A percentile compares a stretch with the other conserved stretches of the same genome.
phyloP scores from a whole-genome alignment of 2,888 invertebrate genomes.

The Diachrysia chrysitis region DNA sequence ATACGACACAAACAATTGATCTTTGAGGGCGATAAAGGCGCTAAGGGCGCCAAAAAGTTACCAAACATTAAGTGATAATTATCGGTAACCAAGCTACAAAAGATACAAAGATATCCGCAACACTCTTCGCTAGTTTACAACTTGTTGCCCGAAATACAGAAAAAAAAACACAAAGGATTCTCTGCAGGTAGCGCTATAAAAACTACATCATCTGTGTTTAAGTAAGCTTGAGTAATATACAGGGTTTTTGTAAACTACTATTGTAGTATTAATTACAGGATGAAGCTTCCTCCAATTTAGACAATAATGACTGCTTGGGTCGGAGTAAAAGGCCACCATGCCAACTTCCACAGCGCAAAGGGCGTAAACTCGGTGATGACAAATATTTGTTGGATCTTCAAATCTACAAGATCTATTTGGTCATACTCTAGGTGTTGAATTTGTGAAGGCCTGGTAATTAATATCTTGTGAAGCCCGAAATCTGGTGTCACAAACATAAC shows the following conservation, averaged over 20 bases:
- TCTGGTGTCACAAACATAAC: no score
- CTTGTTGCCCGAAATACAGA: background rate
- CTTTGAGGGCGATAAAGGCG: background rate
- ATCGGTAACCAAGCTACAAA: background rate
- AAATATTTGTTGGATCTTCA: no score
- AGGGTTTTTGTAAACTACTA: slow-evolving; percentile 19
- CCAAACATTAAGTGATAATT: background rate
- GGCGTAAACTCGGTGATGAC: no score
- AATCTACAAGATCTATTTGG: no score
- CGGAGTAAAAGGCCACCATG: no score
- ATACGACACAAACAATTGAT: background rate
- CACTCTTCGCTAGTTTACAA: slow-evolving; percentile 9
- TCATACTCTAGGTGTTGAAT: no score
- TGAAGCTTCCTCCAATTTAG: no score
- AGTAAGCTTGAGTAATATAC: background rate
- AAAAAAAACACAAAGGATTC: slow-evolving; percentile 34
- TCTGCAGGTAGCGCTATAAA: slow-evolving; percentile 29
- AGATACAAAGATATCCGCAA: background rate
- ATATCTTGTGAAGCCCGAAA: no score
- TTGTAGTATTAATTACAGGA: slow-evolving; percentile 25
- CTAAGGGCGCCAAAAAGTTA: background rate
- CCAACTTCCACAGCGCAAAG: no score
- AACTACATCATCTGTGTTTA: slow-evolving; percentile 3
- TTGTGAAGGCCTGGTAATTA: no score
- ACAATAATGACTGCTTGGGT: no score